Evolutionary conservation across 2,113 vertebrate species (phyloP), one percentile per base, ranked within the genome.

Genomic region (Urocolius indicus): DNA sequence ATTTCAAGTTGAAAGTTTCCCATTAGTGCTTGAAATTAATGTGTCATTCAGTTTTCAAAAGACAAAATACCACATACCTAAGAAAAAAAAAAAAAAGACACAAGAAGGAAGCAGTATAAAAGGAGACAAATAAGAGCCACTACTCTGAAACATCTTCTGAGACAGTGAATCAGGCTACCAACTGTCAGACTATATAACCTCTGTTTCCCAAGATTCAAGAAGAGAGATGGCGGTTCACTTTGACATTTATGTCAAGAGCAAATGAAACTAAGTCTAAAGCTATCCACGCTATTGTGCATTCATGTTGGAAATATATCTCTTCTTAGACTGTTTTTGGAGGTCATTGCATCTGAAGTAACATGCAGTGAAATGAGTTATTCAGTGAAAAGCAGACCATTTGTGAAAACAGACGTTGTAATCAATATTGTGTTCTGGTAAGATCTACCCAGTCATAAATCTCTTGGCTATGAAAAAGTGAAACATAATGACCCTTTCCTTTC

Each of bases 11-110:
- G 94, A 95, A 96, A 87, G 85, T 95, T 97, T 96, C 87, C 94
- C 91, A 89, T 94, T 95, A 95, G 84, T 94, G 84, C 93, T 77
- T 96, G 94, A 95, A 97, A 96, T 96, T 94, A 96, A 95, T 71
- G 84, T 95, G 92, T 93, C 94, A 94, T 96, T 95, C 91, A 79
- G 67, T 90, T 96, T 95, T 94, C 75, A 86, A 94, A 93, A 90
- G 90, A 93, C 90, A 96, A 93, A 96, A 96, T 84, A 93, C 59
- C 23, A 84, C 86, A 57, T 45, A 94, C 34, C 15, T 48, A 69
- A 84, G 61, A 27, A 34, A 59, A 59, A 10, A 54, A 57, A 84
- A 79, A 75, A 93, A 69, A 74, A 73, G 10, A 85, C 48, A 43
- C 26, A 59, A 94, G 55, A 84, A 67, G 22, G 20, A 85, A 88